Conservation (phyloP, 1,140 invertebrate species). For the Oedothorax gibbosus region DNA sequence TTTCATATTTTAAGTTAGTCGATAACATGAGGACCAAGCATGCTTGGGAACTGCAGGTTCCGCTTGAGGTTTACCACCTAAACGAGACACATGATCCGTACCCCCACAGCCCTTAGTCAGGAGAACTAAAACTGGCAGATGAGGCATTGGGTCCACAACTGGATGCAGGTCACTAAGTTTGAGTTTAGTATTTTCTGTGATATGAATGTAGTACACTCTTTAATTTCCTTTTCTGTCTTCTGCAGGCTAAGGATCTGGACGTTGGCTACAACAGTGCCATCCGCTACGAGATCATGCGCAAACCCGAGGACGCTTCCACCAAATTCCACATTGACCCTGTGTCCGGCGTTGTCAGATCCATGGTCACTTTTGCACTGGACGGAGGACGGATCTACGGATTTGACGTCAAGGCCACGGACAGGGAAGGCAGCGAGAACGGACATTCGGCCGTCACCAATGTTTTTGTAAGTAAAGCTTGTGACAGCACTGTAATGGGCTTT, state of each 20-base stretch:
- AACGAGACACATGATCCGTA: too few species aligned
- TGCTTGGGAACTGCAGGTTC: too few species aligned
- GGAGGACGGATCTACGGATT: conserved; percentile 83
- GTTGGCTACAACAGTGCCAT: conserved; percentile 81
- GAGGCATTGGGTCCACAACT: too few species aligned
- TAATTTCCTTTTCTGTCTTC: not conserved
- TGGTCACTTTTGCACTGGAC: conserved; percentile 76
- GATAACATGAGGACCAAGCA: too few species aligned
- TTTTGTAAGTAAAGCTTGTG: conserved; percentile 77
- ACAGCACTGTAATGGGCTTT: not conserved
- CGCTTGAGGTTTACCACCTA: too few species aligned
- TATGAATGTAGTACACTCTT: too few species aligned
- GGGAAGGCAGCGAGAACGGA: conserved; percentile 80
- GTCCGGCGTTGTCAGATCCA: conserved; percentile 79
- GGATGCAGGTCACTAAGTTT: too few species aligned
- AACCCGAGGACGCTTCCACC: conserved; percentile 73
- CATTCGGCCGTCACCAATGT: conserved; percentile 84
- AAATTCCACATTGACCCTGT: conserved; percentile 82
- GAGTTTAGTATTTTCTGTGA: too few species aligned
- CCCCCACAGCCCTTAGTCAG: too few species aligned
- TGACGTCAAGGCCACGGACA: conserved; percentile 88
- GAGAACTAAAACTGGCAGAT: too few species aligned
- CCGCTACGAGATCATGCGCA: conserved; percentile 79
- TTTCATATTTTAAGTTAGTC: too few species aligned
- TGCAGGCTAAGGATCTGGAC: conserved; percentile 80